These are phyloP conservation scores for Colossoma macropomum DNA, from an alignment of 2,113 vertebrate genomes.

Conservation along the genomic window DNA sequence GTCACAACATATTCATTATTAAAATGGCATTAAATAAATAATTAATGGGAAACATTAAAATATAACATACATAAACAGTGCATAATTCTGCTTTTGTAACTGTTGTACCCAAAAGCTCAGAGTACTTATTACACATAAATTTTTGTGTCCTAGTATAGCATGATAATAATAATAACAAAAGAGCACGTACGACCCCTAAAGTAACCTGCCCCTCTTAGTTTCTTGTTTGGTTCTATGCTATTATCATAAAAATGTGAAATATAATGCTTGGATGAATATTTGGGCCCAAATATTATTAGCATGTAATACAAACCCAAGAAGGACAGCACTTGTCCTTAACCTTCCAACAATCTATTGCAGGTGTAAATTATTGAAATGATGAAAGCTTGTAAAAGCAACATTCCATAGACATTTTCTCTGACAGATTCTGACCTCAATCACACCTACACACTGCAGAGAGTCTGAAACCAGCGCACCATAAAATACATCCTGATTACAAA, in stretches of 20 bases:
- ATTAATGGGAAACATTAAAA: too few relatives aligned
- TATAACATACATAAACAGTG: too few relatives aligned
- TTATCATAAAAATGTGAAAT: constrained; percentile 31
- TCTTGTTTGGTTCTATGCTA: background rate
- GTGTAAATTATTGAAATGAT: constrained; percentile 26
- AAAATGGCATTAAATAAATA: too few relatives aligned
- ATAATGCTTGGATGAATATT: background rate
- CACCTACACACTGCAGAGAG: constrained; percentile 19
- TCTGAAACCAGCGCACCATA: constrained; percentile 26
- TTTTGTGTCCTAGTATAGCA: too few relatives aligned
- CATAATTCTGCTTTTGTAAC: too few relatives aligned
- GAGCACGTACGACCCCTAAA: too few relatives aligned
- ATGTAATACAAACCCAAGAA: background rate
- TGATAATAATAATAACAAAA: too few relatives aligned
- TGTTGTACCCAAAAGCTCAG: too few relatives aligned
- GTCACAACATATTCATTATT: too few relatives aligned
- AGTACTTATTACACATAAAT: too few relatives aligned
- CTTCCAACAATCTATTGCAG: background rate
- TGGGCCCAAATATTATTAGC: background rate
- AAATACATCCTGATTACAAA: constrained; percentile 49
- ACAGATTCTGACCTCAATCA: constrained; percentile 35
- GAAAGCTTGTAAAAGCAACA: constrained; percentile 16
- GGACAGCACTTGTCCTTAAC: background rate
- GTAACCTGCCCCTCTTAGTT: background rate
- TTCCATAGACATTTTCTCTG: constrained; percentile 29